Evolutionary conservation across 2,888 invertebrate genomes (phyloP), one percentile per base, ranked within the genome.

Genomic region (Antitype chi): DNA sequence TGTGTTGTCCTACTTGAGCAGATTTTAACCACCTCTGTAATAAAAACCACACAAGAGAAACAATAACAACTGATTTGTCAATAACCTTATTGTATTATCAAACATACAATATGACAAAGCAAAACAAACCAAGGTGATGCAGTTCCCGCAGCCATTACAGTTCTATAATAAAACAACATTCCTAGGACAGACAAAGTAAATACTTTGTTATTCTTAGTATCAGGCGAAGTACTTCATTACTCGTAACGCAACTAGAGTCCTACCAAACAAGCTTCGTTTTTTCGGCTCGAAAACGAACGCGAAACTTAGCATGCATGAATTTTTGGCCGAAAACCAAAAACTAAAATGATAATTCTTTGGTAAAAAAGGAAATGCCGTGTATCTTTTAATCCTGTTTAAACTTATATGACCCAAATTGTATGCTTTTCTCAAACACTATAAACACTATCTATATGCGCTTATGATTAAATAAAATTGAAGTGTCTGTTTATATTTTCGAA

Each of bases 161-260:
- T 53, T 57, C 32, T 17, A 38, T 57, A 71, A 32, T 80, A 72
- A 80, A 72, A 72, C 81, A 62, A 43, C 85, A 84, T 84, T 84
- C 85, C 63, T 53, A 15, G 62, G 62, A 62, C 60, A 62, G 60
- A 68, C 63, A 69, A 80, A 80, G 70, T 74, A 52, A 52, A 43
- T 66, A 70, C 67, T 70, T 79, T 76, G 70, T 73, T 80, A 43
- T 25, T 67, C 15, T 49, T 43, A 60, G 70, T 74, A 66, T 20
- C 28, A 57, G n/a, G 5, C 32, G 28, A 43, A 74, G 64, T 49
- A 67, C 32, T 55, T 53, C 52, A 70, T 43, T 62, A 62, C 43
- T 74, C 25, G 38, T 38, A 23, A 38, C 38, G n/a, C n/a, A n/a
- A 66, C 7, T 25, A 66, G 25, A 49, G 47, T 28, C 25, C 8